Base-by-base conservation (phyloP, 2,888 invertebrate genomes). In the Kryphioiulus occultus region DNA sequence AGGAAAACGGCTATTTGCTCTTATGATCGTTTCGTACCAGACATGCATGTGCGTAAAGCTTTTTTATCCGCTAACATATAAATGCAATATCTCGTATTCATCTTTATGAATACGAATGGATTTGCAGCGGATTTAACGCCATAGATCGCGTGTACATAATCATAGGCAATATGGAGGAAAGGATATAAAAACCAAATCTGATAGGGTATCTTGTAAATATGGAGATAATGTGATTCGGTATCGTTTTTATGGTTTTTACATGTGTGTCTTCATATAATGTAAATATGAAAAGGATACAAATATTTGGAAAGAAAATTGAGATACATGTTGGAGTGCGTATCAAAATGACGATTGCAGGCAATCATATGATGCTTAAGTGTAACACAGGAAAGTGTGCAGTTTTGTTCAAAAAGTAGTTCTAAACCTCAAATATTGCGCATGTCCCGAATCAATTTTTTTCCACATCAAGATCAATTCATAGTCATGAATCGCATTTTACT, bases 131-230 rank as follows among this genome's bases (percentile, higher is more conserved):
- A 78, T 78, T 78, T 78, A 1, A 15, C 10, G 78, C 78, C 22
- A 78, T 30, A 78, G 26, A 78, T 78, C 78, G 78, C 30, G 78
- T 78, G 30, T 30, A 26, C 68, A 68, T 68, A 68, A 68, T 68
- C 68, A 68, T 68, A 26, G 5, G 78, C 78, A 78, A 78, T 78
- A 78, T 78, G 26, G 10, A 30, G 12, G 22, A 10, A 78, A 78
- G 30, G 10, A 78, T 78, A 78, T 78, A 78, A 78, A 78, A 78
- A 2, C 26, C 30, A 78, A 78, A 78, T 78, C 78, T 78, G 30
- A 78, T 78, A 78, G 30, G 30, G 78, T 30, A 78, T 78, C 30
- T 7, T 78, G 78, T 15, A 78, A 78, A 78, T 78, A 78, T 78
- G 78, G 26, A 30, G 78, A 78, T 78, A 22, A 22, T 78, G 30